Evolutionary conservation across 2,113 vertebrate genomes (phyloP).

Genomic region (Saccopteryx leptura): DNA sequence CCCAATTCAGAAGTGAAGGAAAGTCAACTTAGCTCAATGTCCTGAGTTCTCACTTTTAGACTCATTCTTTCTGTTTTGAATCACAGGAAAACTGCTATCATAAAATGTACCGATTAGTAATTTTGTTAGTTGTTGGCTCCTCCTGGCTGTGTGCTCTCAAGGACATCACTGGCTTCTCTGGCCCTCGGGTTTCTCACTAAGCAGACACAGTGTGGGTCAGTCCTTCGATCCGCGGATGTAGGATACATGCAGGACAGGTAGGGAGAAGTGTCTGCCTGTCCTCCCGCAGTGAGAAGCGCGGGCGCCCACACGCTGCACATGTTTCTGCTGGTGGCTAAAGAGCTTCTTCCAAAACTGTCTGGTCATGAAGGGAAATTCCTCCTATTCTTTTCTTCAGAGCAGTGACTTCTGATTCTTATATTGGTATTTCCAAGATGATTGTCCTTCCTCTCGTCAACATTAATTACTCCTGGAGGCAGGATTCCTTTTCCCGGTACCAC

Average conservation of each 20-base stretch:
- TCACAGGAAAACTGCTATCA: background rate
- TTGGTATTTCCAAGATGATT: slow-evolving; percentile 47
- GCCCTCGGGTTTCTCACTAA: background rate
- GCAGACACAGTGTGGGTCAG: background rate
- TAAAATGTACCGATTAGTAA: background rate
- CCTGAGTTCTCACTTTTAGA: background rate
- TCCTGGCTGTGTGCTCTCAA: background rate
- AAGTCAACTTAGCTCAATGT: background rate
- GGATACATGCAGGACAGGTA: background rate
- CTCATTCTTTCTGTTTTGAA: slow-evolving; percentile 37
- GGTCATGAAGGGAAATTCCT: slow-evolving; percentile 50
- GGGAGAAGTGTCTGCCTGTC: background rate
- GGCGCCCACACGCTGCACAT: rapidly evolving
- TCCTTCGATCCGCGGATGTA: background rate
- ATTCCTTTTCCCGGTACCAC: background rate
- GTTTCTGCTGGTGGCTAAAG: background rate
- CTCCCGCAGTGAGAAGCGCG: background rate
- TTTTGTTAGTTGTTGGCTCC: background rate
- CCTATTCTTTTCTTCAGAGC: background rate
- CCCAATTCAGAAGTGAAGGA: background rate
- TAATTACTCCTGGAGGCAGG: background rate
- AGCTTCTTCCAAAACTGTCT: background rate
- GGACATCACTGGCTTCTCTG: background rate
- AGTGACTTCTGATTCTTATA: slow-evolving; percentile 4
- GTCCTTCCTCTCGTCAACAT: background rate